Evolutionary conservation across 2,797 vertebrate genomes (phyloP), one percentile per base, ranked within the genome.

Genomic region (Chromobotia macracanthus): DNA sequence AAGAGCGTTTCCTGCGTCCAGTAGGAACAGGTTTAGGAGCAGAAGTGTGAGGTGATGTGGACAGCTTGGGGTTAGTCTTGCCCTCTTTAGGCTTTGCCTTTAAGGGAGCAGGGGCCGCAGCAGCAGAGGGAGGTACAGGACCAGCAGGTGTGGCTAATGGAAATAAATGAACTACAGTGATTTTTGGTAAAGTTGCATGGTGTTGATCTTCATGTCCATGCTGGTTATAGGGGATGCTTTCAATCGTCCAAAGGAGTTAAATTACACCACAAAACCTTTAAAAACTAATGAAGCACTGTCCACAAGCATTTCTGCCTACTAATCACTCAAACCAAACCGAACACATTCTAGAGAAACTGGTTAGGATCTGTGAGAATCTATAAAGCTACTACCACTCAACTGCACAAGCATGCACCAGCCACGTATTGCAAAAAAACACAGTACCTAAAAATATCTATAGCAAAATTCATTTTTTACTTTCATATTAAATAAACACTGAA

Each of bases 51-150:
- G 89, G 86, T 87, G 89, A 51, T 58, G 84, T 10, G 73, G 83
- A 86, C 66, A 72, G 83, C 79, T 85, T 84, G 46, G 74, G 86
- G 5, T 69, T 86, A 88, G 81, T 81, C 83, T 94, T 93, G 80
- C 89, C 86, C 90, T 93, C 91, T 93, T 94, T 94, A 90, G 89
- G 87, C 89, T 95, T 94, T 77, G 90, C 80, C 80, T 92, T 91
- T 80, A 88, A 84, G 83, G 87, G 60, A 79, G 88, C 86, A 87
- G 90, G 83, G 86, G 89, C 83, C 82, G 89, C 88, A 87, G 84
- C 86, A 88, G 84, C 85, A 87, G 85, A 8, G 38, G 38, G 21
- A 56, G 19, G 64, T 88, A 79, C 86, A 87, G 85, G 82, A 86
- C 88, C 90, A 91, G 93, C 86, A 90, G 89, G 84, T 89, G 91